These are phyloP conservation scores for Nymphalis polychloros DNA, from an alignment of 2,888 invertebrate species.

Conservation along the genomic window DNA sequence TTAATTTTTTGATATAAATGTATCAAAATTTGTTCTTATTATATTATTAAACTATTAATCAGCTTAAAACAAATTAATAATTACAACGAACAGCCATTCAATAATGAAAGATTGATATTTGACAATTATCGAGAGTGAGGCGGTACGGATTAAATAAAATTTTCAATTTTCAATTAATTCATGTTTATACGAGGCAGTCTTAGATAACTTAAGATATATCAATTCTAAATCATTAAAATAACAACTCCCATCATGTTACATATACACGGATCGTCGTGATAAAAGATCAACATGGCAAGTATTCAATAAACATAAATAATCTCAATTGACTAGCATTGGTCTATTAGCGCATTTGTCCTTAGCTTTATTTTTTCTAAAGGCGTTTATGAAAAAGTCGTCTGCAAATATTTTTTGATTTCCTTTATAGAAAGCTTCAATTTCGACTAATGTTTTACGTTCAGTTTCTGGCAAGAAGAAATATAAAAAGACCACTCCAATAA, in stretches of 20 bases:
- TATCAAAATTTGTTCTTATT: too few relatives aligned
- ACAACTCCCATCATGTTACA: neutral
- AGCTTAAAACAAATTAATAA: too few relatives aligned
- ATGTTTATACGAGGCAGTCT: conserved; percentile 1
- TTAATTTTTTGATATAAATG: too few relatives aligned
- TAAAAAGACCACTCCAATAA: conserved; percentile 74
- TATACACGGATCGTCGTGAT: too few relatives aligned
- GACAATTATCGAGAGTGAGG: too few relatives aligned
- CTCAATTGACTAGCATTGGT: conserved; percentile 66
- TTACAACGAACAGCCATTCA: too few relatives aligned
- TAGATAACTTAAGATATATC: neutral
- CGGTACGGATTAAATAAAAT: neutral
- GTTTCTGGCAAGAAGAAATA: conserved; percentile 81
- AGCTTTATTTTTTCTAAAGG: conserved; percentile 59
- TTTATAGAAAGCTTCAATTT: conserved; percentile 77
- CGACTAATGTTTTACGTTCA: conserved; percentile 74
- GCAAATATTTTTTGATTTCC: conserved; percentile 67
- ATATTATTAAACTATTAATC: too few relatives aligned
- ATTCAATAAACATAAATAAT: neutral
- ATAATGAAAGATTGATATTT: too few relatives aligned
- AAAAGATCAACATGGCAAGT: neutral
- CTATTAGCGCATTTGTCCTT: conserved; percentile 52
- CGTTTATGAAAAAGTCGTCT: conserved; percentile 69
- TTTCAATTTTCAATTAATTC: neutral
- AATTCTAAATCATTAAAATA: neutral